Base-by-base conservation (phyloP, 2,113 vertebrate species). In the Hyperopisus bebe region DNA sequence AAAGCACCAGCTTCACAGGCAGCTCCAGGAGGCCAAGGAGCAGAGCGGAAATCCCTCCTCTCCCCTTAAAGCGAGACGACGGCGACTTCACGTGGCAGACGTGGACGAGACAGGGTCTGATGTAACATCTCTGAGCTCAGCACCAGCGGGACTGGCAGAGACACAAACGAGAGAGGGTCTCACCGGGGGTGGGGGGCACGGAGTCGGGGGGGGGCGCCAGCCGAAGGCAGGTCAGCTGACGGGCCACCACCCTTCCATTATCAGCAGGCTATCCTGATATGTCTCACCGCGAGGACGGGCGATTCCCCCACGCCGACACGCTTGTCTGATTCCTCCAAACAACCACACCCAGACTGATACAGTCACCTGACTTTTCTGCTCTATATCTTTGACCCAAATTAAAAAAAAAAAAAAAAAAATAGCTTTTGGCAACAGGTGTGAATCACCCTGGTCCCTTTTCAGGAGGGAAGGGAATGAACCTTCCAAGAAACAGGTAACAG, bases 271-370 rank as follows among this genome's bases (percentile, higher is more conserved):
- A 39, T 35, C 13, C 35, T 5, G 2, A 35, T 39, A 39, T 39
- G 15, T 17, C 5, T 80, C 74, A 15, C 35, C 35, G 15, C 39
- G 74, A 17, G 35, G 35, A 17, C 74, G 42, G 35, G 35, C 74
- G 74, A 8, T 80, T 42, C 17, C 74, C 11, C 35, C 74, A 19
- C 1, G 15, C 35, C 8, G 74, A 42, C 35, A 80, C 5, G 4
- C 70, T n/a, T 39, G 35, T 77, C 70, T 42, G 74, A 80, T 80
- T n/a, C 74, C 74, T 39, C 74, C 31, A 2, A 42, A 80, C 39
- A 88, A 70, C 47, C 48, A 51, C 5, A 90, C 87, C 83, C 50
- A 88, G 47, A 86, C 48, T 86, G 47, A 85, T 66, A 77, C 51
- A 85, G 48, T 80, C 74, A 48, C 21, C 82, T 31, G 84, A 15